Conservation (phyloP, 1,140 invertebrate genomes). For the Trialeurodes vaporariorum region DNA sequence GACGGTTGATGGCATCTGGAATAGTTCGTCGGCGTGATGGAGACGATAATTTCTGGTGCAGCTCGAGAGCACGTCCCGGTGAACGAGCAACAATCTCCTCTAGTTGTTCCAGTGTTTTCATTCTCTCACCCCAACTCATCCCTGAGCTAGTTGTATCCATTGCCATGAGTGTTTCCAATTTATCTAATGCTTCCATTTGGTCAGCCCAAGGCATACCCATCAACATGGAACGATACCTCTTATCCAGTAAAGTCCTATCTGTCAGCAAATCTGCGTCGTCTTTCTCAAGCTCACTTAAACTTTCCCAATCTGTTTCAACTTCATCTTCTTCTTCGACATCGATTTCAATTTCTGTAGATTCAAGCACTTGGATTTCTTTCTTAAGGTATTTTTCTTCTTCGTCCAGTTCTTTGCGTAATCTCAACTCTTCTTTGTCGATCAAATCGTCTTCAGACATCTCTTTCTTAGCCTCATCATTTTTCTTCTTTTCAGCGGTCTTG, state of each 20-base stretch:
- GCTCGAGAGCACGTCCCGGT: constrained; percentile 75
- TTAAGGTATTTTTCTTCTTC: constrained; percentile 70
- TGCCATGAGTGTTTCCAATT: constrained; percentile 20
- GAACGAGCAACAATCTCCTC: constrained; percentile 66
- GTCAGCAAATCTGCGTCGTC: constrained; percentile 22
- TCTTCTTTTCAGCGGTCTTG: constrained; percentile 5
- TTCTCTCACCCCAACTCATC: constrained; percentile 65
- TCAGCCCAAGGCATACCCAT: constrained; percentile 20
- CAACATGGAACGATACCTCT: constrained; percentile 1
- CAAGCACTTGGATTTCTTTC: constrained; percentile 51
- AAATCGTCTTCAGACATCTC: constrained; percentile 16
- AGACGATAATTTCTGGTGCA: constrained; percentile 87
- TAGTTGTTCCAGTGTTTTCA: constrained; percentile 61
- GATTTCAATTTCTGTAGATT: neutral
- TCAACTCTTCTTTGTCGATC: constrained; percentile 21
- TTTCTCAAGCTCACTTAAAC: constrained; percentile 46
- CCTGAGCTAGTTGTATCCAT: constrained; percentile 26
- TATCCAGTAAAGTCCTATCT: neutral
- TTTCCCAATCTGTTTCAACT: constrained; percentile 56
- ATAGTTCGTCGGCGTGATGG: constrained; percentile 71
- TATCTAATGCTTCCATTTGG: constrained; percentile 22
- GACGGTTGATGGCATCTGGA: constrained; percentile 61
- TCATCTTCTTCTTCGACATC: constrained; percentile 72
- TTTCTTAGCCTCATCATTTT: constrained; percentile 11
- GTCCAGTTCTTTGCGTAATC: constrained; percentile 44